A percentile compares a stretch with the other conserved stretches of the same genome.
phyloP scores from a whole-genome alignment of 2,113 vertebrate genomes.

The Colistium nudipinnis region DNA sequence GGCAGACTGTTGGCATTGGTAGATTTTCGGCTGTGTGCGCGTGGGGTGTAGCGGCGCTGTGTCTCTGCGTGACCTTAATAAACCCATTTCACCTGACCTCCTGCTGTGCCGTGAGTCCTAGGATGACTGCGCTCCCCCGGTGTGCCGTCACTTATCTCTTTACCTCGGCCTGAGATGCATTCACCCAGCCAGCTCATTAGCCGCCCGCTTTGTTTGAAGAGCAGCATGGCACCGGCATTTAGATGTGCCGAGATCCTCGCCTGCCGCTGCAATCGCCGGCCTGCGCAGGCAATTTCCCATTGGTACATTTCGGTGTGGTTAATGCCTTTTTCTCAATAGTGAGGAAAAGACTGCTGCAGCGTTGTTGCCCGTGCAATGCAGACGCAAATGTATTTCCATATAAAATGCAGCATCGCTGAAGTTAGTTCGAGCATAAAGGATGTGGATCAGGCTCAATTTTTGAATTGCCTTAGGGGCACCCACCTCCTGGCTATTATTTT shows the following conservation, averaged over 20 bases:
- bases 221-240: constrained; percentile 75
- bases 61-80: constrained; percentile 18
- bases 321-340: constrained; percentile 17
- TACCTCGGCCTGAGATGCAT: constrained; percentile 62
- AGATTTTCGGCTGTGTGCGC: constrained; percentile 1
- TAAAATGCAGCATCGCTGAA: constrained; percentile 19
- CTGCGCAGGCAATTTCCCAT: constrained; percentile 46
- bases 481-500: constrained; percentile 17
- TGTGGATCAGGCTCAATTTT: constrained; percentile 11
- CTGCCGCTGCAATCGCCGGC: constrained; percentile 48
- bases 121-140: constrained; percentile 35
- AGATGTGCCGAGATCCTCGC: constrained; percentile 63
- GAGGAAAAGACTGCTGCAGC: constrained; percentile 28
- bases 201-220: constrained; percentile 54
- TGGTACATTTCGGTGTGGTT: constrained; percentile 31
- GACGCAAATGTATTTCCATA: constrained; percentile 36
- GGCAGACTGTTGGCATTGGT: neutral
- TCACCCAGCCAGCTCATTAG: constrained; percentile 68
- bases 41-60: neutral
- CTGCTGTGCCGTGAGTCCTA: constrained; percentile 42
- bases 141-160: constrained; percentile 58
- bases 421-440: constrained; percentile 32
- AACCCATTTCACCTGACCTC: constrained; percentile 22
- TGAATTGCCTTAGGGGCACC: constrained; percentile 2
- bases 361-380: constrained; percentile 19